Conservation (phyloP, 2,797 vertebrate genomes). For the Picus viridis region DNA sequence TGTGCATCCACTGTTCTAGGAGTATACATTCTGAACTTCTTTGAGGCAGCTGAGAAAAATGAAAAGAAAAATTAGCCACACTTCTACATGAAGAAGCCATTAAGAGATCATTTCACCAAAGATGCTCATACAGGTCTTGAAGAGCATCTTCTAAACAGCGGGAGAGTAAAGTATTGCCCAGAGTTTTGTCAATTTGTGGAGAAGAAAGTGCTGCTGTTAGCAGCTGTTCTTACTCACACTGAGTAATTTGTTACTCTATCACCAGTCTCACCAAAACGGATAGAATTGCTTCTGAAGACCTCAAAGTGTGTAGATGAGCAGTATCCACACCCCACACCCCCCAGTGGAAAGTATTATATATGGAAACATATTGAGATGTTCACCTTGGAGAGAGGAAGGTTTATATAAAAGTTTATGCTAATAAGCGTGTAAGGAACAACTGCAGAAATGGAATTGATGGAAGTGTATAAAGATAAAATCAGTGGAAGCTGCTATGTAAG, state of each 20-base stretch:
- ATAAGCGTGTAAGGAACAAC: not conserved
- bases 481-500: not conserved
- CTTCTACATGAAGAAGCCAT: not conserved
- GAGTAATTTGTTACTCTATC: not conserved
- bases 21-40: slow-evolving; percentile 4
- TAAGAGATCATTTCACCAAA: not conserved
- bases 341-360: not conserved
- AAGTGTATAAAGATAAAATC: not conserved
- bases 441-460: not conserved
- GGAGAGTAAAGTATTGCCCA: not conserved
- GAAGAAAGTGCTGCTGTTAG: not conserved
- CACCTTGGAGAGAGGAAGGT: slow-evolving; percentile 6
- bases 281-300: not conserved
- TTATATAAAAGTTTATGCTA: not conserved
- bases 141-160: not conserved
- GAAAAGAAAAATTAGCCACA: not conserved
- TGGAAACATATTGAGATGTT: not conserved
- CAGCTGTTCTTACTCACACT: not conserved
- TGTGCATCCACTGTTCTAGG: not conserved
- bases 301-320: not conserved
- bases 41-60: not conserved
- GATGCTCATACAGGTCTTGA: not conserved
- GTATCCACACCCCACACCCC: not conserved
- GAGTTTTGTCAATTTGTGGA: not conserved
- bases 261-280: not conserved